phyloP scores from a whole-genome alignment of 2,888 invertebrate genomes.

The Drosophila infuscata region DNA sequence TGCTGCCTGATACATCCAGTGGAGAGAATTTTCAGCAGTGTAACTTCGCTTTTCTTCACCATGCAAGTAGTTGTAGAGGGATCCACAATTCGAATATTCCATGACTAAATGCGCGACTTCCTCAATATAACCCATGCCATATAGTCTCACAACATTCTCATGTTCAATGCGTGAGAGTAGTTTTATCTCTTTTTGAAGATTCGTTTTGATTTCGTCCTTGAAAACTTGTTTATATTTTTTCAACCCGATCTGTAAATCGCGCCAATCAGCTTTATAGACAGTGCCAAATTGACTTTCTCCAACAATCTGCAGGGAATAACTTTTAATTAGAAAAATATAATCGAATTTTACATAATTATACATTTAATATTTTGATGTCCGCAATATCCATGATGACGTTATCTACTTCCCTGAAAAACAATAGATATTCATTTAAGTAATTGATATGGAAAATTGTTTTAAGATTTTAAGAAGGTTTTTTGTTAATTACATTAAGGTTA shows the following conservation, averaged over 20 bases:
- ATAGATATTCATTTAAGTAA: neutral
- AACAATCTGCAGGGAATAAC: neutral
- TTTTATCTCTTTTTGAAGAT: neutral
- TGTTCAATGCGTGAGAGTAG: neutral
- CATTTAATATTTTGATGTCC: neutral
- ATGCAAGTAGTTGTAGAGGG: conserved; percentile 9
- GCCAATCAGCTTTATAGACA: neutral
- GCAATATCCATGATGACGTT: neutral
- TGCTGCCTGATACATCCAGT: conserved; percentile 13
- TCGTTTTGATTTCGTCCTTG: neutral
- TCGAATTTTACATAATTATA: neutral
- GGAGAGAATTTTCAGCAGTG: neutral
- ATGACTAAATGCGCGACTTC: neutral
- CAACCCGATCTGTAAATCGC: neutral
- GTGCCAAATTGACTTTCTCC: neutral
- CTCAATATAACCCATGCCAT: neutral
- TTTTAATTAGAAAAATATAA: too few relatives aligned
- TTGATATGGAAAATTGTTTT: too few relatives aligned
- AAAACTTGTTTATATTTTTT: neutral
- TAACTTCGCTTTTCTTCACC: neutral
- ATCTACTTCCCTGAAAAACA: neutral
- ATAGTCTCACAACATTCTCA: neutral
- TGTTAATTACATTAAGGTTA: too few relatives aligned
- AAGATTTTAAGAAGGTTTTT: too few relatives aligned
- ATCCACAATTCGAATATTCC: conserved; percentile 11